These are phyloP conservation scores for Psophia crepitans DNA, from an alignment of 2,113 vertebrate species.

Conservation along the genomic window DNA sequence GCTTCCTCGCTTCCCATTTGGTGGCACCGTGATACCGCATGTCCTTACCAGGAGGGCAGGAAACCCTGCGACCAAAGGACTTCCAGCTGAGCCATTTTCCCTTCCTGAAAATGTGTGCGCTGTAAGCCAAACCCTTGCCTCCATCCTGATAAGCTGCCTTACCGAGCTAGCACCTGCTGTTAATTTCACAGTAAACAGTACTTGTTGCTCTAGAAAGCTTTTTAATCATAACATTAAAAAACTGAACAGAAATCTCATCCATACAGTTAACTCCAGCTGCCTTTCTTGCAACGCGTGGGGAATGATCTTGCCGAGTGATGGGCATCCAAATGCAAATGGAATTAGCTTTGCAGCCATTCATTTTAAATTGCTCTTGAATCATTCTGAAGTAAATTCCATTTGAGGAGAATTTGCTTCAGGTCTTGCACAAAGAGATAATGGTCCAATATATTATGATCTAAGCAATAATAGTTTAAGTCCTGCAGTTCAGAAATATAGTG, in stretches of 20 bases:
- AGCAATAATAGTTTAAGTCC: constrained; percentile 73
- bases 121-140: background rate
- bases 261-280: constrained; percentile 67
- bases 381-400: constrained; percentile 77
- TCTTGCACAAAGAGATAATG: constrained; percentile 74
- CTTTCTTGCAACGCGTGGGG: constrained; percentile 17
- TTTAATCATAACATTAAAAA: constrained; percentile 76
- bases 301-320: constrained; percentile 71
- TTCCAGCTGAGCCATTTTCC: background rate
- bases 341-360: constrained; percentile 78
- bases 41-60: background rate
- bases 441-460: constrained; percentile 73
- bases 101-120: background rate
- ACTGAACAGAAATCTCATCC: constrained; percentile 56
- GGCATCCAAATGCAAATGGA: constrained; percentile 76
- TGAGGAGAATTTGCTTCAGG: constrained; percentile 72
- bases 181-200: constrained; percentile 57
- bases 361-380: constrained; percentile 77
- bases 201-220: constrained; percentile 64
- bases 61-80: background rate
- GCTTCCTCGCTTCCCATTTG: background rate
- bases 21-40: fast-evolving
- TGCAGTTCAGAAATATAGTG: constrained; percentile 64
- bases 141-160: background rate
- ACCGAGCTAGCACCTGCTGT: constrained; percentile 60